A percentile compares a stretch with the other conserved stretches of the same genome.
phyloP scores from a whole-genome alignment of 2,888 invertebrate genomes.

The Lingula anatina region DNA sequence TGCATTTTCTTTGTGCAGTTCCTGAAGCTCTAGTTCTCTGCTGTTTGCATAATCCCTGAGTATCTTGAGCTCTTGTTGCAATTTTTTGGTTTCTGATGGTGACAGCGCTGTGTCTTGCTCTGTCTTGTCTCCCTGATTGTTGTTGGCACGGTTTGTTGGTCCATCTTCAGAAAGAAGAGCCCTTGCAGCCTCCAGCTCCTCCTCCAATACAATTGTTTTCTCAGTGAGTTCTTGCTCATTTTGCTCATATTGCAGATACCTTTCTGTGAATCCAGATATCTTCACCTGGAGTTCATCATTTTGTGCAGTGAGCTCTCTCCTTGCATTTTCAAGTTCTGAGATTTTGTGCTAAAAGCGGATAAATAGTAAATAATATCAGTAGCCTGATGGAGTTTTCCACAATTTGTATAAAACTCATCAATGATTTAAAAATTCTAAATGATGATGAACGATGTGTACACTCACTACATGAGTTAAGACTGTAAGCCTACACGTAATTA shows the following conservation, averaged over 20 bases:
- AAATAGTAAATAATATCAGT: not conserved
- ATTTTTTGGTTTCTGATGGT: slow-evolving; percentile 4
- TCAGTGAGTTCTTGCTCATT: slow-evolving; percentile 13
- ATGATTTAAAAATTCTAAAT: no score
- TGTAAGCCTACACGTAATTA: no score
- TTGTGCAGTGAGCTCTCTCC: no score
- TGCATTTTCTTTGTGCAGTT: slow-evolving; percentile 22
- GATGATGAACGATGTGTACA: no score
- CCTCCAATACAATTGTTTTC: slow-evolving; percentile 2
- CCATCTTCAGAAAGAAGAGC: slow-evolving; percentile 5
- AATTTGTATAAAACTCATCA: no score
- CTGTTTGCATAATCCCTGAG: slow-evolving; percentile 3
- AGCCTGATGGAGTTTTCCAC: no score
- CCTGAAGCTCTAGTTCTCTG: slow-evolving; percentile 10
- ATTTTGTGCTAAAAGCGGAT: slow-evolving; percentile 7
- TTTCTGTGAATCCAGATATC: no score
- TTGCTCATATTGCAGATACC: no score
- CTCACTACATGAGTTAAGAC: no score
- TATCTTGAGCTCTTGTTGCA: slow-evolving; percentile 1
- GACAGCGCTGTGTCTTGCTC: not conserved
- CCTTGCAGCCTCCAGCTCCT: slow-evolving; percentile 4
- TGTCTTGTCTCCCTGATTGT: slow-evolving; percentile 7
- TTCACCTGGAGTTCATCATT: no score
- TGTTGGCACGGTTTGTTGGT: slow-evolving; percentile 9
- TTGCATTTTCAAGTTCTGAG: slow-evolving; percentile 3